phyloP scores from a whole-genome alignment of 2,888 invertebrate species.

The Nymphalis polychloros region DNA sequence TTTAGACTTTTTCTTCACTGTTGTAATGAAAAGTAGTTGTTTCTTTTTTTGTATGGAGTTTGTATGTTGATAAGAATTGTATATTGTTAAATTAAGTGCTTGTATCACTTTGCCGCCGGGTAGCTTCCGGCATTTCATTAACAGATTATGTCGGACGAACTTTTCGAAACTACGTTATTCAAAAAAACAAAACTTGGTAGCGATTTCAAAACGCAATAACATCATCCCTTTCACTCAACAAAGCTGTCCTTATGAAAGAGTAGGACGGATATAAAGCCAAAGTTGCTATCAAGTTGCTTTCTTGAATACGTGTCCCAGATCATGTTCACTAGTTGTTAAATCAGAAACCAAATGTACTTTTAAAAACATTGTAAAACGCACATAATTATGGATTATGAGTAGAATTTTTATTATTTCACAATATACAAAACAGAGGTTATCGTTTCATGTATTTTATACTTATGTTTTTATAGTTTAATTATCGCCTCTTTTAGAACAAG shows the following conservation, averaged over 20 bases:
- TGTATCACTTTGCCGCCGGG: slow-evolving; percentile 33
- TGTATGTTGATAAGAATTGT: slow-evolving; percentile 50
- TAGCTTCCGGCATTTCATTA: slow-evolving; percentile 32
- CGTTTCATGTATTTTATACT: slow-evolving; percentile 15
- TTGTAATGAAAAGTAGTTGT: slow-evolving; percentile 55
- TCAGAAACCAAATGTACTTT: slow-evolving; percentile 64
- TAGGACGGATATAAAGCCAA: slow-evolving; percentile 37
- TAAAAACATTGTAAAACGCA: slow-evolving; percentile 69
- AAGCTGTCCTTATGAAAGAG: slow-evolving; percentile 36
- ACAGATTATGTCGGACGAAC: slow-evolving; percentile 36
- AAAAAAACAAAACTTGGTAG: slow-evolving; percentile 39
- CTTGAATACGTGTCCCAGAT: slow-evolving; percentile 46
- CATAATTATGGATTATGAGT: slow-evolving; percentile 59
- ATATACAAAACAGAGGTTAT: slow-evolving; percentile 25
- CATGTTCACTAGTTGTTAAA: slow-evolving; percentile 60
- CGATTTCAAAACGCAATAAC: slow-evolving; percentile 38
- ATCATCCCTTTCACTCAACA: slow-evolving; percentile 47
- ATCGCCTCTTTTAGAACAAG: slow-evolving; percentile 28
- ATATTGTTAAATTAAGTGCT: slow-evolving; percentile 45
- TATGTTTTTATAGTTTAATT: slow-evolving; percentile 28
- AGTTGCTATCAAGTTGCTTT: slow-evolving; percentile 40
- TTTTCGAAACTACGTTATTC: slow-evolving; percentile 39
- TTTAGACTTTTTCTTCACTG: slow-evolving; percentile 61
- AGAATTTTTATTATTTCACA: slow-evolving; percentile 53
- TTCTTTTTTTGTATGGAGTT: slow-evolving; percentile 61